A percentile compares a stretch with the other conserved stretches of the same genome.
Conservation (phyloP, 2,797 vertebrate genomes). For the Labroides dimidiatus region DNA sequence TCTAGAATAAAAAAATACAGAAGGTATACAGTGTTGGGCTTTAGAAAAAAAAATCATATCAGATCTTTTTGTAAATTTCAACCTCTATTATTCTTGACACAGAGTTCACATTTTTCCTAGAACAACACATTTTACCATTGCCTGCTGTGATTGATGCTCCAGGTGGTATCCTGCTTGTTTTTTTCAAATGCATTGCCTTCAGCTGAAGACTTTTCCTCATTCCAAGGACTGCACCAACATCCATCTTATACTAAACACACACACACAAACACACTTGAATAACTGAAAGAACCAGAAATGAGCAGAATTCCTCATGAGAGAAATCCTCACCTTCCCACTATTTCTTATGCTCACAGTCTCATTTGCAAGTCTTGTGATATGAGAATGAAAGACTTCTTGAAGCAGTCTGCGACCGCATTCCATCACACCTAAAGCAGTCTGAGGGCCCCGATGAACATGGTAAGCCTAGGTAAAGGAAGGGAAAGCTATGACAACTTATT, state of each 20-base stretch:
- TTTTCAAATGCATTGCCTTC: conserved; percentile 81
- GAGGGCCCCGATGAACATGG: conserved; percentile 83
- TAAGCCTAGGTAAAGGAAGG: conserved; percentile 81
- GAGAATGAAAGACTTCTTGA: conserved; percentile 73
- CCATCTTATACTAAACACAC: conserved; percentile 26
- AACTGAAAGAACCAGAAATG: neutral
- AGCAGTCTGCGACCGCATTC: conserved; percentile 89
- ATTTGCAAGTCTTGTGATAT: conserved; percentile 30
- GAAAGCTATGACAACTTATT: neutral
- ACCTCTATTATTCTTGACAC: neutral
- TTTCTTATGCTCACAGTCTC: conserved; percentile 67
- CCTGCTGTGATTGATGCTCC: conserved; percentile 10
- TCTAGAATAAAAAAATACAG: conserved; percentile 37
- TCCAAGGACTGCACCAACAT: conserved; percentile 29
- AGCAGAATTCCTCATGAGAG: neutral
- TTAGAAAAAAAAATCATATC: neutral
- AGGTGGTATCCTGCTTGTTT: conserved; percentile 65
- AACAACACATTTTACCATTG: conserved; percentile 51
- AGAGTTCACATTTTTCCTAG: conserved; percentile 20
- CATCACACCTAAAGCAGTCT: conserved; percentile 84
- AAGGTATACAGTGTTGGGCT: neutral
- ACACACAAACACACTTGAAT: conserved; percentile 3
- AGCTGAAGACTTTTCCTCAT: conserved; percentile 85
- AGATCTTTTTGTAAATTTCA: neutral
- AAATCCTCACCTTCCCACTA: neutral